Conservation (phyloP, 2,797 vertebrate genomes). For the Alcedo quadribrachys region DNA sequence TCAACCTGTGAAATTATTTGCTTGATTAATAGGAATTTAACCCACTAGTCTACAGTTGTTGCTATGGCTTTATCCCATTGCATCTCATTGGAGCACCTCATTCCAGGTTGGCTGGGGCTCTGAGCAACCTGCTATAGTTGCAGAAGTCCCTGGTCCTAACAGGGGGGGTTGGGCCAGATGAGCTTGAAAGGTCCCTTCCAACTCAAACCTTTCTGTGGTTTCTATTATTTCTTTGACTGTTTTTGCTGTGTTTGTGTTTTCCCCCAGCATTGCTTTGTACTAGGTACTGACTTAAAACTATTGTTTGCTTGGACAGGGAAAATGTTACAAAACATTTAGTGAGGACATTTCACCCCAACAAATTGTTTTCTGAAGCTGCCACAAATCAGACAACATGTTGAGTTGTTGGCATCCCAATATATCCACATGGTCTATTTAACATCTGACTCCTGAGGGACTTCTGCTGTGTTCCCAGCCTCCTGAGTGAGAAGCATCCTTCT, state of each 20-base stretch:
- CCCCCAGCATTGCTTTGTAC: too few relatives aligned
- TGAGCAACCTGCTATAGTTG: too few relatives aligned
- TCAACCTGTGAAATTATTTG: not conserved
- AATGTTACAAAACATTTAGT: not conserved
- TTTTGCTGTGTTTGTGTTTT: not conserved
- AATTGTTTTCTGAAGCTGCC: not conserved
- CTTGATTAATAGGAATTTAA: not conserved
- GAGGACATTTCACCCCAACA: not conserved
- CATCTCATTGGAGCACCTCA: not conserved
- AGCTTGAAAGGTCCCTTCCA: too few relatives aligned
- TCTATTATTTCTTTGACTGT: not conserved
- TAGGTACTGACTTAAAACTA: not conserved
- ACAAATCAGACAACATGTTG: not conserved
- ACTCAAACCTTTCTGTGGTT: too few relatives aligned
- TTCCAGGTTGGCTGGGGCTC: too few relatives aligned
- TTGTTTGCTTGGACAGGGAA: not conserved
- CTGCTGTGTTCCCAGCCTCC: not conserved
- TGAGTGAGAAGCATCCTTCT: not conserved
- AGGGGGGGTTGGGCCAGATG: too few relatives aligned
- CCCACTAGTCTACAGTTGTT: not conserved
- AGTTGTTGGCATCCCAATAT: not conserved
- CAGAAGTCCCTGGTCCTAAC: too few relatives aligned
- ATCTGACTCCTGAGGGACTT: not conserved
- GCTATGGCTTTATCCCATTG: not conserved
- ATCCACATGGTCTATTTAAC: rapidly evolving